A percentile compares a stretch with the other conserved stretches of the same genome.
Conservation (phyloP, 2,113 vertebrate species). For the Phocoena sinus region DNA sequence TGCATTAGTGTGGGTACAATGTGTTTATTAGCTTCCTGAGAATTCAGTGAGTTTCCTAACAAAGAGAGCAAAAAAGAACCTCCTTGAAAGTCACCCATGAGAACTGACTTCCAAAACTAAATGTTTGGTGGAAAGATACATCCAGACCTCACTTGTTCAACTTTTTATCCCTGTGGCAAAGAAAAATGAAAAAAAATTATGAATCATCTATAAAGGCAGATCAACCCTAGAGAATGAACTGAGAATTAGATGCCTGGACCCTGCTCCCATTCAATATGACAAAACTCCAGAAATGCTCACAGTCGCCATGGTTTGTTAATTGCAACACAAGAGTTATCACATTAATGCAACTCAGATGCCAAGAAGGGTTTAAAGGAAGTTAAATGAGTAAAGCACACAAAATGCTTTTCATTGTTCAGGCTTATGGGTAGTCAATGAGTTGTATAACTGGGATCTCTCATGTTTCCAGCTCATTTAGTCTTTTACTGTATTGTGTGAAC, state of each 20-base stretch:
- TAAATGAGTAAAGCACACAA: slow-evolving; percentile 78
- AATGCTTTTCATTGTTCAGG: slow-evolving; percentile 77
- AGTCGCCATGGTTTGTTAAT: slow-evolving; percentile 78
- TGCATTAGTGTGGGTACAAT: neutral
- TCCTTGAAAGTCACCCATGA: neutral
- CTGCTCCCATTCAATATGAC: slow-evolving; percentile 30
- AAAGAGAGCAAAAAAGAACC: neutral
- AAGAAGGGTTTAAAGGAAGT: slow-evolving; percentile 80
- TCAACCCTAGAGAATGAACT: slow-evolving; percentile 40
- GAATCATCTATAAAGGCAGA: slow-evolving; percentile 9
- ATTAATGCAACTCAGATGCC: slow-evolving; percentile 78
- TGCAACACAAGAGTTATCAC: slow-evolving; percentile 78
- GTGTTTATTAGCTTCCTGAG: neutral
- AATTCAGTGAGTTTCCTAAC: neutral
- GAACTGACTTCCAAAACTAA: slow-evolving; percentile 19
- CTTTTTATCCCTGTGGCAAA: neutral
- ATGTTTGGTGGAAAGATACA: neutral
- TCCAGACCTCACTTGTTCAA: neutral
- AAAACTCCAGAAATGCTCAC: slow-evolving; percentile 24
- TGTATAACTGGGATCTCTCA: slow-evolving; percentile 82
- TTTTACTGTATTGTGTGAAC: slow-evolving; percentile 74
- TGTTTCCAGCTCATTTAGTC: slow-evolving; percentile 82
- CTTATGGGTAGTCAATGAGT: slow-evolving; percentile 77
- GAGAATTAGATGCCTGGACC: slow-evolving; percentile 40
- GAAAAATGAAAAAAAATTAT: neutral